Evolutionary conservation across 1,140 invertebrate species (phyloP).

Genomic region (Cotesia glomerata): DNA sequence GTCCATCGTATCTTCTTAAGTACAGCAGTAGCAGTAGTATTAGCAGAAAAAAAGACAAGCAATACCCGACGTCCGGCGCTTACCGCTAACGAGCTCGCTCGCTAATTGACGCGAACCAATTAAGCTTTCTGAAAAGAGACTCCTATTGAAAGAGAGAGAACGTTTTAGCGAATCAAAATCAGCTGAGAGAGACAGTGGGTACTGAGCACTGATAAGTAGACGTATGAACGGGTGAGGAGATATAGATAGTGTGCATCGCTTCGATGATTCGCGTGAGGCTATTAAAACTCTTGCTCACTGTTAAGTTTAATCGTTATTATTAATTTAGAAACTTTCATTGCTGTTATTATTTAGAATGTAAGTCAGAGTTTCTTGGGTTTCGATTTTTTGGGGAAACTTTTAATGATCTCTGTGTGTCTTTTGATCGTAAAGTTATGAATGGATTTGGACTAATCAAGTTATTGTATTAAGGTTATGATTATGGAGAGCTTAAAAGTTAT

Average conservation of each 20-base stretch:
- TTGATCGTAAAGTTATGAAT: too few species aligned
- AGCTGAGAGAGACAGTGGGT: not conserved
- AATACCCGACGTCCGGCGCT: slow-evolving; percentile 30
- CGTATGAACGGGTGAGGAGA: not conserved
- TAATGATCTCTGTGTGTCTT: too few species aligned
- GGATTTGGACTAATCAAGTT: too few species aligned
- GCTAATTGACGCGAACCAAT: slow-evolving; percentile 48
- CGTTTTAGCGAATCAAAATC: not conserved
- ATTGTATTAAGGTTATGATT: too few species aligned
- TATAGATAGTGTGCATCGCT: slow-evolving; percentile 14
- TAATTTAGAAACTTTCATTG: not conserved
- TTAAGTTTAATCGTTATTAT: slow-evolving; percentile 1
- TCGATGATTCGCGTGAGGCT: slow-evolving; percentile 30
- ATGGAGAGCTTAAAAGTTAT: too few species aligned
- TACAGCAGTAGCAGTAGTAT: too few species aligned
- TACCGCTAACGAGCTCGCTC: slow-evolving; percentile 47
- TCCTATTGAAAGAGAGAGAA: not conserved
- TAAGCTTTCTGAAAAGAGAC: slow-evolving; percentile 21
- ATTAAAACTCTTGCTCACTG: not conserved
- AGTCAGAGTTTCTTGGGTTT: too few species aligned
- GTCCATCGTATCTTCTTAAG: not conserved
- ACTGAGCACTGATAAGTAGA: not conserved
- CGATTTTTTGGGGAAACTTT: too few species aligned
- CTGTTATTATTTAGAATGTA: too few species aligned
- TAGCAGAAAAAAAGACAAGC: not conserved